Conservation (phyloP, 2,797 vertebrate species). For the Eulemur coronatus region DNA sequence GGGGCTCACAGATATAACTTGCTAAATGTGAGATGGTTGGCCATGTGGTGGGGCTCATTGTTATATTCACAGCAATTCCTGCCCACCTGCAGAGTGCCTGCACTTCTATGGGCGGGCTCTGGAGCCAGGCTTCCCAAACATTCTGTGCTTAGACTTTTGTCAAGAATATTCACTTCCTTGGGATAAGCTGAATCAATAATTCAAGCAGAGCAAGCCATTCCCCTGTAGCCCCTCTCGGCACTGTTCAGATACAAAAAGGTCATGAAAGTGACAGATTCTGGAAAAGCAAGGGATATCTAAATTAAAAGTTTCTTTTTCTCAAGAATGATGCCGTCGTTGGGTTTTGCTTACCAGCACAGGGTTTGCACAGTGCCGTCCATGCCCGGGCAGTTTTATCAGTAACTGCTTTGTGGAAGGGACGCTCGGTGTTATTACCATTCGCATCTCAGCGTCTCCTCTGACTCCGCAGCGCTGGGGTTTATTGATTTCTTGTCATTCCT, state of each 20-base stretch:
- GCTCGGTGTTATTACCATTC: background rate
- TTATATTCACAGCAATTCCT: too few relatives aligned
- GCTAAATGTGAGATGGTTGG: too few relatives aligned
- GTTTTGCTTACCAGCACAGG: background rate
- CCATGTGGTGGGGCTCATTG: rapidly evolving
- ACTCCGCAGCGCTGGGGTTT: background rate
- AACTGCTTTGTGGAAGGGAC: background rate
- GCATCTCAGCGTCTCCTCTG: background rate
- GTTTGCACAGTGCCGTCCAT: rapidly evolving
- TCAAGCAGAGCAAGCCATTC: rapidly evolving
- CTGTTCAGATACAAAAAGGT: too few relatives aligned
- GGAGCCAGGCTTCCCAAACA: background rate
- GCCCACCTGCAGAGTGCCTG: rapidly evolving
- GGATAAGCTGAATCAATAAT: background rate
- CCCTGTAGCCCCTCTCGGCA: too few relatives aligned
- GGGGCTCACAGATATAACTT: background rate
- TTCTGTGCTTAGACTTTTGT: background rate
- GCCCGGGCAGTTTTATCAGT: background rate
- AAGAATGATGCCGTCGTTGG: background rate
- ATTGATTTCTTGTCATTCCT: background rate
- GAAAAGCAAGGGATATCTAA: background rate
- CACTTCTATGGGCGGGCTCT: rapidly evolving
- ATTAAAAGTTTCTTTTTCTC: background rate
- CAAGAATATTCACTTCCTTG: background rate
- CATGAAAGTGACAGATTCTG: background rate